Percentiles rank a stretch among this genome's conserved stretches.
Conservation (phyloP, 2,113 vertebrate species). For the Pteronura brasiliensis region DNA sequence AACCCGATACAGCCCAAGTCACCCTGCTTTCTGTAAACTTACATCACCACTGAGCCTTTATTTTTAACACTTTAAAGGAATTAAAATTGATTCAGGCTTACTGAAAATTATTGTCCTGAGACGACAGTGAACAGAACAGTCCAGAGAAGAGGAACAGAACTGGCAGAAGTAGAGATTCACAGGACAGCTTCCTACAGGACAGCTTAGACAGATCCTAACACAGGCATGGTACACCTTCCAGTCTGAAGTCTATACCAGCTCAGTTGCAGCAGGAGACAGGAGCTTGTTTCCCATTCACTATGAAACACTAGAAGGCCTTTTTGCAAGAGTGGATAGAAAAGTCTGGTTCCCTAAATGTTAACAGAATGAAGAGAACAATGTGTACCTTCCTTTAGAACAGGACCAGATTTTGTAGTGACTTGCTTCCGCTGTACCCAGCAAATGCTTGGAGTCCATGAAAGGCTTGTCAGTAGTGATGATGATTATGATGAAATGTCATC, state of each 20-base stretch:
- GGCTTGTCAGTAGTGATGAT: neutral
- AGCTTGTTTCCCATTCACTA: neutral
- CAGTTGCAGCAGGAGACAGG: neutral
- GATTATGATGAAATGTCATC: neutral
- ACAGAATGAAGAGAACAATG: neutral
- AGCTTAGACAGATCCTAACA: neutral
- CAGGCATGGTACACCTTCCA: neutral
- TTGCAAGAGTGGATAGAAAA: neutral
- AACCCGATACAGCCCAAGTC: neutral
- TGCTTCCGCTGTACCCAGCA: neutral
- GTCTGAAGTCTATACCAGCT: neutral
- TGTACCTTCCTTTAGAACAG: neutral
- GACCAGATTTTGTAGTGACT: neutral
- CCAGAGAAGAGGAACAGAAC: neutral
- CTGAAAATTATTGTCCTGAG: slow-evolving; percentile 36
- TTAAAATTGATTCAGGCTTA: slow-evolving; percentile 41
- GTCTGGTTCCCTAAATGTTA: neutral
- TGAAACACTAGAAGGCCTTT: neutral
- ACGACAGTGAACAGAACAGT: slow-evolving; percentile 3
- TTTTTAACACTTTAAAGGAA: slow-evolving; percentile 61
- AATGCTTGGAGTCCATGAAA: neutral
- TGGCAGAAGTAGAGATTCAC: neutral
- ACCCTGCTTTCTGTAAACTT: neutral
- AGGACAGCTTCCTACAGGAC: neutral
- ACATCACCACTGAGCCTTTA: slow-evolving; percentile 35